Evolutionary conservation across 2,113 vertebrate species (phyloP), one percentile per base, ranked within the genome.

Genomic region (Canis aureus): DNA sequence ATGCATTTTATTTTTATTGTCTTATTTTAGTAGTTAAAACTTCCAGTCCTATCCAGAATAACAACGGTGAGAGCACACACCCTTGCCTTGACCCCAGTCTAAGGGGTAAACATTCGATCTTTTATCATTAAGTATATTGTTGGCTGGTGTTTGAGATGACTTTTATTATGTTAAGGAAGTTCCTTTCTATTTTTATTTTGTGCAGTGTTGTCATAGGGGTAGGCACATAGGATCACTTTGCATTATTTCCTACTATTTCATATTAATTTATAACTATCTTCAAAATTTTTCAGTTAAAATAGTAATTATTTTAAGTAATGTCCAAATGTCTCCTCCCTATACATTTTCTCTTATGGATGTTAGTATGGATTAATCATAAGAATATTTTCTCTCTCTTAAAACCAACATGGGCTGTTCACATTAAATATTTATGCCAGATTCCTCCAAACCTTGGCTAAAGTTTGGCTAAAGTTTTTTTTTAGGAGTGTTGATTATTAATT

Each of bases 381-480:
- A 87, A 57, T 93, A 27, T 55, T 91, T 35, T 59, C 6, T 22
- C 15, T 66, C 4, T 87, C 11, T 83, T 92, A 53, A 87, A 94
- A 76, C 91, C 29, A 73, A 81, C 74, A 57, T 23, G 29, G 23
- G 38, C 5, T 38, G 3, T 55, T 87, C 22, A 62, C 17, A 62
- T 49, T 81, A 95, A 84, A 38, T 94, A 60, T 89, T 96, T 84
- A 88, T 85, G 19, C 4, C 6, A 87, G 60, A 84, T 66, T 88
- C 17, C 7, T n/a, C 69, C 35, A 88, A 67, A 27, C 0, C 2
- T 51, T 51, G 43, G n/a, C 38, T 76, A 76, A 84, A 93, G 2
- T 43, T 49, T 87, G 59, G 20, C n/a, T 53, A n/a, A 3, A 66
- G 5, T 35, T 81, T 87, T 91, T 80, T 12, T 12, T 12, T 79